These are phyloP conservation scores for Nyctalus aviator DNA, from an alignment of 2,797 vertebrate species.

Conservation along the genomic window DNA sequence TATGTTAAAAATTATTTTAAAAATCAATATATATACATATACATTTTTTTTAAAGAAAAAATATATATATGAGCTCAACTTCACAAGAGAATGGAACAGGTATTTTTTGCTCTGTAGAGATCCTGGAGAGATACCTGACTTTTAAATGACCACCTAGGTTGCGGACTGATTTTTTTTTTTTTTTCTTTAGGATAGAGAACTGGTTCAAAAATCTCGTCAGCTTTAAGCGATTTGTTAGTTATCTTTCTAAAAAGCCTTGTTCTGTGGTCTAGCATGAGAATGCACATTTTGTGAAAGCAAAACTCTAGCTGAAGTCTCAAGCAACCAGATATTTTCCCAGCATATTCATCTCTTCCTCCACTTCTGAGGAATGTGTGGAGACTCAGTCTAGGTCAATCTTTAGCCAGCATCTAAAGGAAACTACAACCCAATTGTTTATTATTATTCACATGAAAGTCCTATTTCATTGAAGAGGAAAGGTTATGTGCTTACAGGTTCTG, in stretches of 20 bases:
- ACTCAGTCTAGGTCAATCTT: neutral
- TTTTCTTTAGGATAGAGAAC: neutral
- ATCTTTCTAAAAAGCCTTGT: neutral
- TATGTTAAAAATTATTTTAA: no score
- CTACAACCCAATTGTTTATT: constrained; percentile 13
- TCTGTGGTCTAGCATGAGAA: neutral
- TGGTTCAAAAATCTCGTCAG: constrained; percentile 15
- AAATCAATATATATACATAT: no score
- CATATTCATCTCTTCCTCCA: neutral
- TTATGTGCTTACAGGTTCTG: neutral
- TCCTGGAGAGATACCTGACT: neutral
- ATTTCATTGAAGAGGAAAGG: neutral
- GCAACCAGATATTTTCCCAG: neutral
- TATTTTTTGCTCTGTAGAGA: neutral
- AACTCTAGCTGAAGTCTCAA: neutral
- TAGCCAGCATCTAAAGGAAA: neutral
- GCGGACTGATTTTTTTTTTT: neutral
- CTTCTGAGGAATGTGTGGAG: neutral
- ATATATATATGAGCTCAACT: neutral
- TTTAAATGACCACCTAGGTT: neutral
- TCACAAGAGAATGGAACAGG: neutral
- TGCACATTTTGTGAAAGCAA: neutral
- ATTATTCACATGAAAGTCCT: neutral
- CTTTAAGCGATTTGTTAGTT: neutral
- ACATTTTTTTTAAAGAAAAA: neutral